Conservation (phyloP, 2,888 invertebrate genomes). For the Drosophila dives region DNA sequence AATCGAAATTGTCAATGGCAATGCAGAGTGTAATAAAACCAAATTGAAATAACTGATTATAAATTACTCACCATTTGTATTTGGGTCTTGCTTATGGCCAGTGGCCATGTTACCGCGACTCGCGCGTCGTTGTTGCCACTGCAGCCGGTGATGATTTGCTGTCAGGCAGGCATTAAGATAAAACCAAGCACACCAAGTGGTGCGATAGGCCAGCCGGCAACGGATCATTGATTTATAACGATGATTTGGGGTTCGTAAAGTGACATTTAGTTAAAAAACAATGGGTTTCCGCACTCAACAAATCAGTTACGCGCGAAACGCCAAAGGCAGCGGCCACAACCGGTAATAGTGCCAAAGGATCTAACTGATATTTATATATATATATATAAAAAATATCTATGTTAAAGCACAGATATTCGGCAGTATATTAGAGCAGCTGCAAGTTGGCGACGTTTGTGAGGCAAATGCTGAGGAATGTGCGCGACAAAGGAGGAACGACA, state of each 20-base stretch:
- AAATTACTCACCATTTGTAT: constrained; percentile 36
- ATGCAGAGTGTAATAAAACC: constrained; percentile 33
- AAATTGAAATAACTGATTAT: constrained; percentile 36
- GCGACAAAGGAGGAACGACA: constrained; percentile 77
- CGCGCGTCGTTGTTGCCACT: constrained; percentile 38
- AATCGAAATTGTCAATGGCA: constrained; percentile 54
- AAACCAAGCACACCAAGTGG: constrained; percentile 55
- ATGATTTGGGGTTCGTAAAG: constrained; percentile 48
- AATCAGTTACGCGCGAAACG: constrained; percentile 58
- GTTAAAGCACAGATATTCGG: constrained; percentile 21
- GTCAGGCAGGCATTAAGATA: constrained; percentile 82
- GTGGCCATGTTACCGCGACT: constrained; percentile 29
- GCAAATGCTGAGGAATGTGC: constrained; percentile 64
- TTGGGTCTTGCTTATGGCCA: constrained; percentile 2
- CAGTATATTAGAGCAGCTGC: constrained; percentile 17
- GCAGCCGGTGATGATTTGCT: constrained; percentile 76
- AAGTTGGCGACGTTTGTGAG: constrained; percentile 12
- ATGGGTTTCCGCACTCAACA: constrained; percentile 41
- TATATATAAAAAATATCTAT: constrained; percentile 15
- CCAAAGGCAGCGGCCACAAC: constrained; percentile 46
- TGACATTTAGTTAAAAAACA: constrained; percentile 66
- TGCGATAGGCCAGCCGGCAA: constrained; percentile 41
- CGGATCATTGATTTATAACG: constrained; percentile 72
- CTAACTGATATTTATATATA: constrained; percentile 4
- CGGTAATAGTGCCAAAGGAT: constrained; percentile 31